These are phyloP conservation scores for Eupleurogrammus muticus DNA, from an alignment of 2,797 vertebrate species.

Conservation along the genomic window DNA sequence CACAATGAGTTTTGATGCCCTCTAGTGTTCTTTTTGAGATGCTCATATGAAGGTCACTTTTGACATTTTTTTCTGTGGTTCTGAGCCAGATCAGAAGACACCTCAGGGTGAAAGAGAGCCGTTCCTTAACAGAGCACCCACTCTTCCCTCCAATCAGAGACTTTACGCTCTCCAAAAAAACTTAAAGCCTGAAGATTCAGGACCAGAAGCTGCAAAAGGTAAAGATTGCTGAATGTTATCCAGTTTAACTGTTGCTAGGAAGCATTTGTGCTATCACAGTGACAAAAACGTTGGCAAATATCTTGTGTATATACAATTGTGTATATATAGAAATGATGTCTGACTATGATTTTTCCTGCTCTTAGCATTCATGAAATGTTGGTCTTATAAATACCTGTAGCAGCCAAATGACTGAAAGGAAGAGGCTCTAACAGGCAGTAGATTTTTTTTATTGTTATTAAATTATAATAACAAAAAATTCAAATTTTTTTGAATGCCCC, in stretches of 20 bases:
- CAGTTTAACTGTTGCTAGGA: background rate
- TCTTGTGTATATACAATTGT: no score
- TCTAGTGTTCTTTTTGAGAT: background rate
- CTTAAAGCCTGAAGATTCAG: no score
- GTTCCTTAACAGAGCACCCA: background rate
- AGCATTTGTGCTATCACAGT: background rate
- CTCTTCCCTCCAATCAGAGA: background rate
- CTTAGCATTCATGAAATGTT: no score
- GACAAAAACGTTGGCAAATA: background rate
- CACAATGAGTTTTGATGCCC: background rate
- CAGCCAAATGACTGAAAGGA: no score
- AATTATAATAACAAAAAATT: no score
- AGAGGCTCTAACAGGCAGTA: no score
- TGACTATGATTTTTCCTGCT: no score
- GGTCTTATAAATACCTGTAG: no score
- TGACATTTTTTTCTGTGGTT: slow-evolving; percentile 19
- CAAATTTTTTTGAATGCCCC: no score
- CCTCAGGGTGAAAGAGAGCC: rapidly evolving
- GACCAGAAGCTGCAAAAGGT: background rate
- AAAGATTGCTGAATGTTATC: background rate
- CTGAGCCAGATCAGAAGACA: background rate
- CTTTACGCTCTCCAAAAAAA: rapidly evolving
- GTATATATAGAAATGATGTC: no score
- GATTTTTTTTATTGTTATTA: no score
- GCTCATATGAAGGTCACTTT: background rate